Base-by-base conservation (phyloP, 30 jellyfish, hydroid and myxozoan species). In the Hydra vulgaris region DNA sequence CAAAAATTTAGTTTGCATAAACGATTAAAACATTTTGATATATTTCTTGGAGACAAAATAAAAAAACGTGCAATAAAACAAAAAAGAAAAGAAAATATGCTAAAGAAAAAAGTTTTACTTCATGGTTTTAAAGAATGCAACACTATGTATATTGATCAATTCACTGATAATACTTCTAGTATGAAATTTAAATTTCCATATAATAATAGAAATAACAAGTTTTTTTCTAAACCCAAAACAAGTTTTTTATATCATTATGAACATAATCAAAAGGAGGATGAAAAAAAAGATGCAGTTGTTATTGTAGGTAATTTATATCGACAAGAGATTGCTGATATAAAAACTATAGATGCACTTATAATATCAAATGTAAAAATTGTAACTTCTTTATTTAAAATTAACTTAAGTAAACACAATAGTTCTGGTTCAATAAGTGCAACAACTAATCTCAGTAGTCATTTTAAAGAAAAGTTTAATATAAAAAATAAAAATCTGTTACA, bases 261-360 rank as follows among this genome's bases (percentile, higher is more conserved):
- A 15, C 24, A 73, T 21, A 73, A 40, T 73, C 26, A 73, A 19
- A 25, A 19, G 55, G 81, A 73, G 18, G 21, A 21, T 12, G 17
- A 25, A 21, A 22, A 85, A 20, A 40, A 67, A 21, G 55, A 16
- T 17, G 67, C 84, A 7, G 84, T 79, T 26, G 84, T 79, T 17
- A 67, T 79, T 22, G 70, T 79, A 7, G 86, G 86, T 12, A 15
- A 61, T 8, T 67, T 66, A 0, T 8, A 72, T 66, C 66, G 20
- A 23, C 74, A 79, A 55, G 84, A 54, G 12, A 21, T 18, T 18
- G 68, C 25, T 8, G 54, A 22, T 25, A 53, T 81, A 5, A 73
- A 25, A 23, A 52, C 61, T 74, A 23, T 81, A 1, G 89, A 81
- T 52, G 89, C 89, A 7, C 53, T 81, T 24, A 81, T 81, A 7